Conservation (phyloP, 1,140 invertebrate species). For the Macrosteles quadrilineatus region DNA sequence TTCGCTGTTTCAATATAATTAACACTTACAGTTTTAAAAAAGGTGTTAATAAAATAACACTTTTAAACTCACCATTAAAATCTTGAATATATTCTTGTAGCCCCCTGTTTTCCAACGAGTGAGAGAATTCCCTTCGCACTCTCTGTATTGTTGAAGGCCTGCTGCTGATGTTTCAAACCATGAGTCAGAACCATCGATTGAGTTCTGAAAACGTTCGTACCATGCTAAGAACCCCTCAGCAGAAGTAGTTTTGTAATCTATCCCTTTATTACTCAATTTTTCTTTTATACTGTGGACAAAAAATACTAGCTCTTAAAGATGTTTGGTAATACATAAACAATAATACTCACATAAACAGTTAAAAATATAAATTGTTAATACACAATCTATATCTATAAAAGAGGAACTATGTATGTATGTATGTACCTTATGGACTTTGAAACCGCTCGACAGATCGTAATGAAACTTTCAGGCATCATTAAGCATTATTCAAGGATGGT, state of each 20-base stretch:
- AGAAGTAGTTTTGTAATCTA: neutral
- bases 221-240: conserved; percentile 42
- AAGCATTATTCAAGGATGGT: too few relatives aligned
- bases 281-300: conserved; percentile 11
- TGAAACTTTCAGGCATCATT: too few relatives aligned
- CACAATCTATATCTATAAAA: too few relatives aligned
- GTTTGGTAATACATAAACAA: too few relatives aligned
- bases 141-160: conserved; percentile 56
- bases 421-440: too few relatives aligned
- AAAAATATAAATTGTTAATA: too few relatives aligned
- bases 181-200: conserved; percentile 57
- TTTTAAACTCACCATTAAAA: conserved; percentile 5
- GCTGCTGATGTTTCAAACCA: conserved; percentile 61
- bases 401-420: too few relatives aligned
- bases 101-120: conserved; percentile 64
- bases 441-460: too few relatives aligned
- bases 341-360: too few relatives aligned
- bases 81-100: conserved; percentile 58
- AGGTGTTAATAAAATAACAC: too few relatives aligned
- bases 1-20: too few relatives aligned
- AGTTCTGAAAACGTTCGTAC: conserved; percentile 47
- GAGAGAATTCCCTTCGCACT: conserved; percentile 59
- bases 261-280: neutral
- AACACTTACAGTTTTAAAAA: too few relatives aligned
- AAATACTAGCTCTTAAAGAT: neutral